Evolutionary conservation across 2,113 vertebrate species (phyloP), one percentile per base, ranked within the genome.

Genomic region (Caretta caretta): DNA sequence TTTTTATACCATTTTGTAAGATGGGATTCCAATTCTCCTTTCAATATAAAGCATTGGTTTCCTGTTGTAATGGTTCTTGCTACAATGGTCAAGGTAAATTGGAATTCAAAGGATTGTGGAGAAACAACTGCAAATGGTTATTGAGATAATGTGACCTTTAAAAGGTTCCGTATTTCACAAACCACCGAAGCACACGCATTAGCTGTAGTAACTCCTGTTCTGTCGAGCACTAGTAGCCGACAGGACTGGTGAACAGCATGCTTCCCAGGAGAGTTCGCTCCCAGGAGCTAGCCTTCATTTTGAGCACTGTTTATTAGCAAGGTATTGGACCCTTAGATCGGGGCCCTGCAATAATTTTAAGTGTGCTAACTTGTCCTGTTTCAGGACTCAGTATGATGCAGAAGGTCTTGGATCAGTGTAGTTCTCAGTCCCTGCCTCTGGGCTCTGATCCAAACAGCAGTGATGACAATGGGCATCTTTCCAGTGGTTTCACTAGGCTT

Each of bases 41-140:
- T 12, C 78, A 27, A 72, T 80, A 51, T 91, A 90, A 96, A 93
- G 72, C 48, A 48, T 65, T 97, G 95, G 12, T 83, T 86, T 97
- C 84, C 76, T 29, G 38, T 83, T 84, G 80, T 94, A 80, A 56
- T 0, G 0, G 6, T 78, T 95, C 93, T 95, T 42, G 38, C 94
- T 95, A 75, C n/a, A 51, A 65, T 46, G 92, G 31, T 6, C 83
- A 92, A 65, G 48, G 93, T 92, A 96, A 90, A 10, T 2, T 76
- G 42, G 20, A 27, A 46, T 24, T 25, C 72, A 76, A 27, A 46
- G 87, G 84, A 95, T 94, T 69, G 57, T 90, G 91, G 86, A 91
- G 57, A 87, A 93, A 79, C 92, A 96, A 86, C 86, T 96, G 91
- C 88, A 90, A 93, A 89, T 83, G 29, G 31, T 96, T 96, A 91